phyloP scores from a whole-genome alignment of 2,113 vertebrate genomes.

The Lampris incognitus region DNA sequence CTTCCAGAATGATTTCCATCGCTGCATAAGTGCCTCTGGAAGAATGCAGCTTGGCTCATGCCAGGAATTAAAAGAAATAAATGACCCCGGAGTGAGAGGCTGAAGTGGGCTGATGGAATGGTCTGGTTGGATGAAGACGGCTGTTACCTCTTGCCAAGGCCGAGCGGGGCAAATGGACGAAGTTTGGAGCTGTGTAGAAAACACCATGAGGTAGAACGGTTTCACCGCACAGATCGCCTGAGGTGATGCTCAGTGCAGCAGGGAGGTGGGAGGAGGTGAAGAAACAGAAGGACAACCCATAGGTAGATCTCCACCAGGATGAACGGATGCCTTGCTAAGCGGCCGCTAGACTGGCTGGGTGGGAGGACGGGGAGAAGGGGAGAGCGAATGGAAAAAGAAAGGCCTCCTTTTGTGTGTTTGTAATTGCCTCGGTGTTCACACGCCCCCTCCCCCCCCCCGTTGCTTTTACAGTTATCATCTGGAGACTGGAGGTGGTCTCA shows the following conservation, averaged over 20 bases:
- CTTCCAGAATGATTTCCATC: slow-evolving; percentile 71
- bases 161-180: slow-evolving; percentile 64
- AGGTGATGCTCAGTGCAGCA: not conserved
- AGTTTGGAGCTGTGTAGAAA: slow-evolving; percentile 52
- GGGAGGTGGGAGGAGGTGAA: slow-evolving; percentile 21
- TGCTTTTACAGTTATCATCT: slow-evolving; percentile 72
- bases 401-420: slow-evolving; percentile 50
- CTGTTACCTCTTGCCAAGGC: slow-evolving; percentile 49
- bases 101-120: slow-evolving; percentile 69
- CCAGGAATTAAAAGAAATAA: slow-evolving; percentile 72
- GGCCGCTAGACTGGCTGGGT: slow-evolving; percentile 38
- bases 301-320: slow-evolving; percentile 4
- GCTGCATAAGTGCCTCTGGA: slow-evolving; percentile 73
- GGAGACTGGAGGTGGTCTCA: slow-evolving; percentile 58
- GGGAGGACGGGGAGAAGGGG: slow-evolving; percentile 25
- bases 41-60: slow-evolving; percentile 64
- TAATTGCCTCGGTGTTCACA: slow-evolving; percentile 59
- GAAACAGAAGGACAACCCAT: slow-evolving; percentile 4
- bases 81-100: slow-evolving; percentile 62
- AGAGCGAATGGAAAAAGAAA: slow-evolving; percentile 39
- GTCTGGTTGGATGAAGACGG: slow-evolving; percentile 58
- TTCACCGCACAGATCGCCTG: too few species aligned
- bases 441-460: slow-evolving; percentile 22
- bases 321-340: slow-evolving; percentile 11
- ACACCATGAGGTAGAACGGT: slow-evolving; percentile 52